Percentiles rank a stretch among this genome's conserved stretches.
These are phyloP conservation scores for Sapajus apella DNA, from an alignment of 2,113 vertebrate species.

Conservation along the genomic window DNA sequence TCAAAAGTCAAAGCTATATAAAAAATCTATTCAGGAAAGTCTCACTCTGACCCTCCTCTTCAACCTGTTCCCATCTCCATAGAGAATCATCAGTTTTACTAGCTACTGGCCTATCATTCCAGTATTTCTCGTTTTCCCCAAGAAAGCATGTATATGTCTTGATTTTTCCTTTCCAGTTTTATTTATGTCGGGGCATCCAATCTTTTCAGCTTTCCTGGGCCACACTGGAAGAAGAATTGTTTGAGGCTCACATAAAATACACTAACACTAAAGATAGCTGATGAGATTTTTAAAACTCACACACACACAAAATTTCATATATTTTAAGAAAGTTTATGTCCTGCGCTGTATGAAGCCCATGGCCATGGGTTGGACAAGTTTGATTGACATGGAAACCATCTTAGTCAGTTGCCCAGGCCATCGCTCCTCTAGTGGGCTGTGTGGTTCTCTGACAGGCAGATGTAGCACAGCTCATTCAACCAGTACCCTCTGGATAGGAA, in stretches of 20 bases:
- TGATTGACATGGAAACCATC: not conserved
- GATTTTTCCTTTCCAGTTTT: not conserved
- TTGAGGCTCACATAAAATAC: too few species aligned
- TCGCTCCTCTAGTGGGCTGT: too few species aligned
- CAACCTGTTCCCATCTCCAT: not conserved
- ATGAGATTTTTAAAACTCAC: too few species aligned
- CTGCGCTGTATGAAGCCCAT: too few species aligned
- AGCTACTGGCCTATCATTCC: not conserved
- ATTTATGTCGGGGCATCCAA: not conserved
- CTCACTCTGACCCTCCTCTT: not conserved
- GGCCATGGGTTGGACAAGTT: not conserved
- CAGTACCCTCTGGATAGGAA: not conserved
- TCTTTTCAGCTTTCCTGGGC: too few species aligned
- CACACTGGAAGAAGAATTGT: too few species aligned
- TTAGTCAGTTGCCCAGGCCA: rapidly evolving
- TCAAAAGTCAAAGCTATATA: not conserved
- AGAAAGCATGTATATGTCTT: not conserved
- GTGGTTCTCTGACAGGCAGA: rapidly evolving
- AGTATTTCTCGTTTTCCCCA: not conserved
- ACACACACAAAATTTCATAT: too few species aligned
- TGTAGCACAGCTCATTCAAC: rapidly evolving
- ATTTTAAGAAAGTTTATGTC: too few species aligned
- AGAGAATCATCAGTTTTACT: not conserved
- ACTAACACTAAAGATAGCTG: too few species aligned
- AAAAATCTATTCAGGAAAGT: not conserved